phyloP scores from a whole-genome alignment of 2,113 vertebrate species.

The Turdus rufiventris region DNA sequence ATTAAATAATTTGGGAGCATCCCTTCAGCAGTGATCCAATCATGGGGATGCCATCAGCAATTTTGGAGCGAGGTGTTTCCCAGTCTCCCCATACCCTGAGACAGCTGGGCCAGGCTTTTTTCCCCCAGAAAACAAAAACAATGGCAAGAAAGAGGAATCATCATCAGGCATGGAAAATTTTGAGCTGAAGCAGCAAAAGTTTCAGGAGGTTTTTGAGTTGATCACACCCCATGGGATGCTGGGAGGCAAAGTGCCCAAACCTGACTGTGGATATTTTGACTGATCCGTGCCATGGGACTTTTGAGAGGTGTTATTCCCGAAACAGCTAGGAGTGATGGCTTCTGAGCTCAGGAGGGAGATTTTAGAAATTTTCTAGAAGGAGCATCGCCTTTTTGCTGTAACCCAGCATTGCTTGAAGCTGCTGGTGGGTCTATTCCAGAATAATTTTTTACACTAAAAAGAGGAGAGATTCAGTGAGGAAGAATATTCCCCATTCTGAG shows the following conservation, averaged over 20 bases:
- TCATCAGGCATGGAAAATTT: neutral
- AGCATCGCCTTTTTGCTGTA: neutral
- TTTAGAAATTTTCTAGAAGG: neutral
- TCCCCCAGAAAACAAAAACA: neutral
- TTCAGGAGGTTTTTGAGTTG: neutral
- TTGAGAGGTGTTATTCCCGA: neutral
- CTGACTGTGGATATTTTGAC: accelerated
- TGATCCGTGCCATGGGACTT: neutral
- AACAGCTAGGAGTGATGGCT: neutral
- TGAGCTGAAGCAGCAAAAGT: neutral
- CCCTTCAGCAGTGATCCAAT: neutral
- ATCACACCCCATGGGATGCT: neutral
- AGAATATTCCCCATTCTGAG: neutral
- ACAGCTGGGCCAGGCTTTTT: neutral
- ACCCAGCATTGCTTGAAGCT: neutral
- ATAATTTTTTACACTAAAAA: neutral
- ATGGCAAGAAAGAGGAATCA: neutral
- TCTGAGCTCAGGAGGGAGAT: neutral
- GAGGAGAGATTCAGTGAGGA: neutral
- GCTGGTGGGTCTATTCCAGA: neutral
- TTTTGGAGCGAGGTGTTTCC: neutral
- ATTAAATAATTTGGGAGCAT: neutral
- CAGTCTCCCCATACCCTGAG: neutral
- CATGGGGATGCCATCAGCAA: neutral
- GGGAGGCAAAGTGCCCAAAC: neutral